phyloP scores from a whole-genome alignment of 2,797 vertebrate species.

The Cossypha niveicapilla region DNA sequence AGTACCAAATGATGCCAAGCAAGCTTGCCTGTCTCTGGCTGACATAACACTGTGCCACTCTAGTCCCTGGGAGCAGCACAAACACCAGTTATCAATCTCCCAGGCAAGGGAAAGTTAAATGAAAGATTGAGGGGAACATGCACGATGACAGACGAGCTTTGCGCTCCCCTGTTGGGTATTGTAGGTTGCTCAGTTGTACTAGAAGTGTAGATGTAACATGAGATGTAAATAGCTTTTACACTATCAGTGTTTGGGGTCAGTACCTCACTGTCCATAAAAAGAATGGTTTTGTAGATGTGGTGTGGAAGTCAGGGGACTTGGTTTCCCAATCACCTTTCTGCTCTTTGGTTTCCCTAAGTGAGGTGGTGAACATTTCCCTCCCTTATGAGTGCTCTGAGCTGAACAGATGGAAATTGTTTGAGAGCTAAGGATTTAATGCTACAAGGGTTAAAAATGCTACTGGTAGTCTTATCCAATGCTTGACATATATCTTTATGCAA shows the following conservation, averaged over 20 bases:
- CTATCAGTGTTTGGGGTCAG: neutral
- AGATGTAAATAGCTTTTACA: constrained; percentile 4
- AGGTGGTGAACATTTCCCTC: neutral
- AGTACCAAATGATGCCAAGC: constrained; percentile 54
- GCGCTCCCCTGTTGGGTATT: neutral
- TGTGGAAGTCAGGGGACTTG: neutral
- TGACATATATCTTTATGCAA: neutral
- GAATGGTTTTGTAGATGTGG: neutral
- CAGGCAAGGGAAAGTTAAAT: constrained; percentile 10
- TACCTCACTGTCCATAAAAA: neutral
- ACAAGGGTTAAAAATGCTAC: neutral
- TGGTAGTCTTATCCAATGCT: neutral
- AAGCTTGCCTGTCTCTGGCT: neutral
- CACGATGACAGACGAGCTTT: neutral
- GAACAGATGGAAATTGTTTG: neutral
- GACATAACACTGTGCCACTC: neutral
- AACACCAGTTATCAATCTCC: neutral
- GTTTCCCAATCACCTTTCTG: neutral
- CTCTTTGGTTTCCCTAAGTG: neutral
- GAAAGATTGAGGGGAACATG: neutral
- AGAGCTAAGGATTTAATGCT: neutral
- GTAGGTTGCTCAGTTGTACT: neutral
- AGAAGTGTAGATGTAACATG: neutral
- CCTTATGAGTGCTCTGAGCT: neutral
- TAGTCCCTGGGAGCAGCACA: neutral